A percentile compares a stretch with the other conserved stretches of the same genome.
phyloP scores from a whole-genome alignment of 2,113 vertebrate species.

The Tetrao urogallus region DNA sequence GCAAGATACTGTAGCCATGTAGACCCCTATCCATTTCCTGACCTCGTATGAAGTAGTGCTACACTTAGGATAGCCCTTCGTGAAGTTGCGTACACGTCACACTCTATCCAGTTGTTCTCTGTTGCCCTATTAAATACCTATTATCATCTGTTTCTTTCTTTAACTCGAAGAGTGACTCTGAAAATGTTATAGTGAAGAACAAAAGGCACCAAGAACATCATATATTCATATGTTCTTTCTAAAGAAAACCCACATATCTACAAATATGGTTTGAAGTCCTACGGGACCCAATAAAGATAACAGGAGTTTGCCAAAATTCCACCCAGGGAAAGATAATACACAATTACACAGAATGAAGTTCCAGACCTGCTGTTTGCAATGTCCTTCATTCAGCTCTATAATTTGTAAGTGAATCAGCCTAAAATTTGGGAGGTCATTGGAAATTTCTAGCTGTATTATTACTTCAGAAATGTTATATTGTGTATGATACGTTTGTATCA shows the following conservation, averaged over 20 bases:
- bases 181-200: not conserved
- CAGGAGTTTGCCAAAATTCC: constrained; percentile 1
- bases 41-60: not conserved
- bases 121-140: not conserved
- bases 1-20: not conserved
- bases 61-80: not conserved
- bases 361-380: not conserved
- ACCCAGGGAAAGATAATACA: not conserved
- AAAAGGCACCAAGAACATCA: not conserved
- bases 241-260: not conserved
- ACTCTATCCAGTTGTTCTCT: not conserved
- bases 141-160: not conserved
- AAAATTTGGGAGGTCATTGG: not conserved
- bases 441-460: constrained; percentile 2
- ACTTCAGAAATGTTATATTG: not conserved
- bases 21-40: not conserved
- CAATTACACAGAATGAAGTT: not conserved
- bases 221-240: not conserved
- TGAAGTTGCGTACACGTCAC: not conserved
- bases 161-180: not conserved
- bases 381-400: not conserved
- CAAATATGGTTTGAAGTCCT: not conserved
- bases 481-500: not conserved
- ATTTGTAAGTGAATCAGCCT: constrained; percentile 24
- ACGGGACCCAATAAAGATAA: not conserved